phyloP scores from a whole-genome alignment of 1,140 invertebrate genomes.

The Heliconius congener region DNA sequence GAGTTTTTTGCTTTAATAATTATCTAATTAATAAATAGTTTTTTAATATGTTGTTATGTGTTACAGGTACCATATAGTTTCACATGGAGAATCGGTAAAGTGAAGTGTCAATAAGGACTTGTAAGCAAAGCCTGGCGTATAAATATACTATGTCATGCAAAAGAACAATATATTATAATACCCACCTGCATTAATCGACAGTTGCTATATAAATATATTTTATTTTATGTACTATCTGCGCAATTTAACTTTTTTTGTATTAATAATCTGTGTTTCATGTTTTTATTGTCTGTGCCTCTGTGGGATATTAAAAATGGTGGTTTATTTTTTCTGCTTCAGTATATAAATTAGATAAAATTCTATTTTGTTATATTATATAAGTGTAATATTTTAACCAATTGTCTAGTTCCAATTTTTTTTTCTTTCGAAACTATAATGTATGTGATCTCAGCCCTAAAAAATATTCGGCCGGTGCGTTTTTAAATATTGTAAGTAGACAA shows the following conservation, averaged over 20 bases:
- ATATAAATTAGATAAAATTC: not conserved
- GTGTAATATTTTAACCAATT: not conserved
- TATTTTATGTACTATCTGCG: constrained; percentile 30
- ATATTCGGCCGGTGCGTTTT: not conserved
- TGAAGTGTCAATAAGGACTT: constrained; percentile 78
- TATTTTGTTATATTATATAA: not conserved
- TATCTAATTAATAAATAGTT: no score
- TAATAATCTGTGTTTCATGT: not conserved
- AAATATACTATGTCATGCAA: constrained; percentile 56
- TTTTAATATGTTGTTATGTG: not conserved
- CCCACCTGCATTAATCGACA: constrained; percentile 15
- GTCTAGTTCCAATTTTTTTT: constrained; percentile 1
- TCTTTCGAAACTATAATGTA: not conserved
- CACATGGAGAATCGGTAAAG: constrained; percentile 62
- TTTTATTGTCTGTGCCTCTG: not conserved
- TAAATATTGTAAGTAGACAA: constrained; percentile 15
- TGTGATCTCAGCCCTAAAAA: constrained; percentile 9
- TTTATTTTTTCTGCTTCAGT: not conserved
- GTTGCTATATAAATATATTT: constrained; percentile 20
- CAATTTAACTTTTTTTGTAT: constrained; percentile 36
- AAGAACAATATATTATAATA: constrained; percentile 45
- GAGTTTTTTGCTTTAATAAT: no score
- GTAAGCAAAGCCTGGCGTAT: constrained; percentile 68
- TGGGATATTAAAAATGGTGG: not conserved
- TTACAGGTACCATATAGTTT: constrained; percentile 59